Evolutionary conservation across 2,113 vertebrate species (phyloP).

Genomic region (Forbesichthys papilliferus): DNA sequence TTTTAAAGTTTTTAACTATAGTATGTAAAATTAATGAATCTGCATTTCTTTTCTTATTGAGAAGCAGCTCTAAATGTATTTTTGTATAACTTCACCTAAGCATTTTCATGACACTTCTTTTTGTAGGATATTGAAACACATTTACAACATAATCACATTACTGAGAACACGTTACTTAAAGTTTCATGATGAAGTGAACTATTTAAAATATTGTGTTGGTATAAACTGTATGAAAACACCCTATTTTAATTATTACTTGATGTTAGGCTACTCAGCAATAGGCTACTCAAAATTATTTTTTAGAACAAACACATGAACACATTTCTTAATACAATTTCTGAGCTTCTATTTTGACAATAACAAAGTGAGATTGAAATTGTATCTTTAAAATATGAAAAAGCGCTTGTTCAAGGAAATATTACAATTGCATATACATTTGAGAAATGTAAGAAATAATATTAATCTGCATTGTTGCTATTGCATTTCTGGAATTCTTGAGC

Average conservation of each 20-base stretch:
- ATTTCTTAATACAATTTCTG: too few relatives aligned
- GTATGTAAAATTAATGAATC: slow-evolving; percentile 21
- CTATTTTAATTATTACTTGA: neutral
- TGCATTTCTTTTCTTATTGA: slow-evolving; percentile 18
- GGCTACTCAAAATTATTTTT: neutral
- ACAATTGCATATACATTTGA: too few relatives aligned
- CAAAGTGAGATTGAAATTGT: too few relatives aligned
- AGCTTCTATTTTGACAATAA: too few relatives aligned
- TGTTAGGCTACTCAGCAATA: neutral
- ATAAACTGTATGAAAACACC: neutral
- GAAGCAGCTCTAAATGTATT: slow-evolving; percentile 15
- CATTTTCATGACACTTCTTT: too few relatives aligned
- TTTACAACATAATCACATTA: neutral
- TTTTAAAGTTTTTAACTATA: slow-evolving; percentile 36
- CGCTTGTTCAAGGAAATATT: too few relatives aligned
- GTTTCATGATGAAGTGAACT: neutral
- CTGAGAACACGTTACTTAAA: neutral
- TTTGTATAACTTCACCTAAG: neutral
- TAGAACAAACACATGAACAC: too few relatives aligned
- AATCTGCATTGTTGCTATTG: too few relatives aligned
- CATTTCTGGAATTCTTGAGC: too few relatives aligned
- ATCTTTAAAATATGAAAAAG: too few relatives aligned
- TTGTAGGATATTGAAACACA: neutral
- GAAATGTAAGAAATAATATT: too few relatives aligned
- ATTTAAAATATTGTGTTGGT: neutral